These are phyloP conservation scores for Sisyra nigra DNA, from an alignment of 2,888 invertebrate species.

Conservation along the genomic window DNA sequence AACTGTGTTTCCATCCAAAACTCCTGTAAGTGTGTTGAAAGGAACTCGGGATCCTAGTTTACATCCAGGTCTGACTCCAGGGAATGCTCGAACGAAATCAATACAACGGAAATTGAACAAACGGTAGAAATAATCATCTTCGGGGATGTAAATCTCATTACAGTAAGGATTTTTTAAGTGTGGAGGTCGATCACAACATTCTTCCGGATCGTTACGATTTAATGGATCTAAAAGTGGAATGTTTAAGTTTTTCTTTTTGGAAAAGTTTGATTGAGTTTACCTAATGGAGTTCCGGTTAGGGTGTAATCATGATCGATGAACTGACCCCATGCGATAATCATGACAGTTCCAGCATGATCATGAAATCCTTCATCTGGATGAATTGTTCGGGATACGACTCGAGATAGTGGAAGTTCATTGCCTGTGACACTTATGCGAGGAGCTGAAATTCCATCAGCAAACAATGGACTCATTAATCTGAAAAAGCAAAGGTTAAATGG, in stretches of 20 bases:
- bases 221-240: conserved; percentile 45
- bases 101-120: conserved; percentile 73
- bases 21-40: conserved; percentile 75
- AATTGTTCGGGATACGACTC: conserved; percentile 78
- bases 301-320: conserved; percentile 92
- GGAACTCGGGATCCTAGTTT: conserved; percentile 69
- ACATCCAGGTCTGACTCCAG: conserved; percentile 75
- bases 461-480: conserved; percentile 63
- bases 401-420: conserved; percentile 58
- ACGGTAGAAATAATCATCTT: conserved; percentile 81
- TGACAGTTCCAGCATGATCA: conserved; percentile 85
- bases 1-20: conserved; percentile 77
- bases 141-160: conserved; percentile 74
- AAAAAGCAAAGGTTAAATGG: conserved; percentile 7
- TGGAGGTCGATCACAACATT: conserved; percentile 68
- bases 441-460: conserved; percentile 69
- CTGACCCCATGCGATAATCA: conserved; percentile 90
- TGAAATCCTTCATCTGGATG: conserved; percentile 88
- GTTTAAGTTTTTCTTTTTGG: neutral
- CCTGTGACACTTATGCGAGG: conserved; percentile 70
- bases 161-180: conserved; percentile 82
- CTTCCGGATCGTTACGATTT: conserved; percentile 80
- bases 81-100: conserved; percentile 80
- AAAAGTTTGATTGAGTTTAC: conserved; percentile 30
- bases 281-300: conserved; percentile 72